These are phyloP conservation scores for Podabrus alpinus DNA, from an alignment of 2,888 invertebrate genomes.

Conservation along the genomic window DNA sequence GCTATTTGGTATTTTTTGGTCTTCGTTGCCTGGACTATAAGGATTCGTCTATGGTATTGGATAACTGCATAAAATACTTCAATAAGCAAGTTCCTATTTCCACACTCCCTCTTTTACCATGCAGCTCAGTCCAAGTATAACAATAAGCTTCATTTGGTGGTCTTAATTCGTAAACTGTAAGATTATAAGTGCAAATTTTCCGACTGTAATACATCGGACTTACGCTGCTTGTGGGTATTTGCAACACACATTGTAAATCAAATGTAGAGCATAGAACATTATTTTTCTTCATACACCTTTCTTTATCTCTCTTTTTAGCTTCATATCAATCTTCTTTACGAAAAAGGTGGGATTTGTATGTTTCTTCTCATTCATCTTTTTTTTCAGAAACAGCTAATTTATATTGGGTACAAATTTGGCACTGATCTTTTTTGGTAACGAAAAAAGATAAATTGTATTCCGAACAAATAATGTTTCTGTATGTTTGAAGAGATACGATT, in stretches of 20 bases:
- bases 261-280: neutral
- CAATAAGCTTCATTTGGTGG: slow-evolving; percentile 41
- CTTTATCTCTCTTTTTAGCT: neutral
- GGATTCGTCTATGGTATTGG: neutral
- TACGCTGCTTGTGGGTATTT: neutral
- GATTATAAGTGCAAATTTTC: slow-evolving; percentile 34
- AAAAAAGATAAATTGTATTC: neutral
- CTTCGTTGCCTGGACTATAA: no score
- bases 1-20: no score
- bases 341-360: neutral
- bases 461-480: neutral
- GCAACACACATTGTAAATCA: neutral
- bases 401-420: neutral
- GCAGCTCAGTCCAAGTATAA: slow-evolving; percentile 40
- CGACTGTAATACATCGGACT: neutral
- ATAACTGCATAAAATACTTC: neutral
- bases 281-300: neutral
- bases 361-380: neutral
- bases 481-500: neutral
- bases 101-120: slow-evolving; percentile 43
- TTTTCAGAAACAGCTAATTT: neutral
- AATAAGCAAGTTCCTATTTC: slow-evolving; percentile 38
- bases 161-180: slow-evolving; percentile 43
- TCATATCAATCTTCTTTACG: neutral
- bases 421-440: neutral